Percentiles rank a stretch among this genome's conserved stretches.
phyloP scores from a whole-genome alignment of 2,113 vertebrate species.

The Pipra filicauda region DNA sequence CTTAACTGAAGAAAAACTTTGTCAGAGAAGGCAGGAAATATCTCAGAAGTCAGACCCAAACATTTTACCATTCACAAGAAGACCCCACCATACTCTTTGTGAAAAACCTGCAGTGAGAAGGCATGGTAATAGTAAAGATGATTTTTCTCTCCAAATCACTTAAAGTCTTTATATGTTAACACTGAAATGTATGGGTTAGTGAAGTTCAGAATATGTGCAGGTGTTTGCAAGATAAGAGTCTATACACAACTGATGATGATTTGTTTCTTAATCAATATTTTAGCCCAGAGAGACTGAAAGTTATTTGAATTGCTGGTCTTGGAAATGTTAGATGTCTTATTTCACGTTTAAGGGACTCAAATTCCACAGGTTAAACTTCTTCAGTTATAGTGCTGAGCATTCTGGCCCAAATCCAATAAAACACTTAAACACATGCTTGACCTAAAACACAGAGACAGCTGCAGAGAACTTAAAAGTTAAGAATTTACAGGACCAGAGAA shows the following conservation, averaged over 20 bases:
- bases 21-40: not conserved
- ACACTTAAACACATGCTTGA: conserved; percentile 44
- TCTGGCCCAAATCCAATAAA: conserved; percentile 38
- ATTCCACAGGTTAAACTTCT: conserved; percentile 38
- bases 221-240: not conserved
- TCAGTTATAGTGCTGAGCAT: not conserved
- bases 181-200: not conserved
- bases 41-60: not conserved
- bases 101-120: not conserved
- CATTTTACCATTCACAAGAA: not conserved
- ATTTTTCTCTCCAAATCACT: not conserved
- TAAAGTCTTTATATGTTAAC: not conserved
- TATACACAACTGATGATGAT: not conserved
- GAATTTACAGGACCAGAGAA: conserved; percentile 2
- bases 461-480: conserved; percentile 11
- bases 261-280: conserved; percentile 39
- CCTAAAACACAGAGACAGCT: conserved; percentile 20
- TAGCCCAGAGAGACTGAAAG: not conserved
- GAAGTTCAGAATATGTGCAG: not conserved
- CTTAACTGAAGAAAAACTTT: not conserved
- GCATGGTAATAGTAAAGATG: not conserved
- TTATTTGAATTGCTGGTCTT: conserved; percentile 27
- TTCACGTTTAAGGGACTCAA: conserved; percentile 12
- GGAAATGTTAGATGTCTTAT: conserved; percentile 17
- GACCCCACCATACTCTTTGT: not conserved